Evolutionary conservation across 2,888 invertebrate species (phyloP).

Genomic region (Agonopterix arenella): DNA sequence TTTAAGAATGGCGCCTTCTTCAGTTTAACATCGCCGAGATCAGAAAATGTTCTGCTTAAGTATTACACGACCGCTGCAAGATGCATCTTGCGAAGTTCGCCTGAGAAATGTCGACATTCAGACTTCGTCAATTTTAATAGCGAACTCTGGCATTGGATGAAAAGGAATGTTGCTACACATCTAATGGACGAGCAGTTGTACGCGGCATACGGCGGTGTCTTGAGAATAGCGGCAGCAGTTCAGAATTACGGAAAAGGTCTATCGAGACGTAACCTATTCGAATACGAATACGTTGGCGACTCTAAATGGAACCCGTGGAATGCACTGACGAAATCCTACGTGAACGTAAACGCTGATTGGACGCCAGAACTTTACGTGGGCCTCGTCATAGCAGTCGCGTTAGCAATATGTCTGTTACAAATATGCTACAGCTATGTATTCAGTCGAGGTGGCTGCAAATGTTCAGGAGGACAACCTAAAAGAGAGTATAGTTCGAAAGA

Average conservation of each 20-base stretch:
- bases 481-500: constrained; percentile 11
- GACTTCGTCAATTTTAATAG: constrained; percentile 63
- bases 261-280: constrained; percentile 49
- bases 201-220: constrained; percentile 55
- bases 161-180: constrained; percentile 57
- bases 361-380: constrained; percentile 42
- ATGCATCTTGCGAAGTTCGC: constrained; percentile 54
- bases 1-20: constrained; percentile 49
- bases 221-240: constrained; percentile 61
- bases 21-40: constrained; percentile 40
- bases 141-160: constrained; percentile 68
- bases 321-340: constrained; percentile 32
- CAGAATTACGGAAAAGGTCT: constrained; percentile 59
- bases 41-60: constrained; percentile 51
- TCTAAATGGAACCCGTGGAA: constrained; percentile 50
- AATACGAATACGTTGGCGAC: constrained; percentile 26
- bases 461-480: constrained; percentile 15
- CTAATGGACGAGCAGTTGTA: constrained; percentile 56
- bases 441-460: constrained; percentile 37
- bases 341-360: constrained; percentile 45
- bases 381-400: constrained; percentile 36
- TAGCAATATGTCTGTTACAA: constrained; percentile 45
- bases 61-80: constrained; percentile 58
- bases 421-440: constrained; percentile 45
- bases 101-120: constrained; percentile 47